Percentiles rank a stretch among this genome's conserved stretches.
Conservation (phyloP, 2,797 vertebrate genomes). For the Adelosebastes latens region DNA sequence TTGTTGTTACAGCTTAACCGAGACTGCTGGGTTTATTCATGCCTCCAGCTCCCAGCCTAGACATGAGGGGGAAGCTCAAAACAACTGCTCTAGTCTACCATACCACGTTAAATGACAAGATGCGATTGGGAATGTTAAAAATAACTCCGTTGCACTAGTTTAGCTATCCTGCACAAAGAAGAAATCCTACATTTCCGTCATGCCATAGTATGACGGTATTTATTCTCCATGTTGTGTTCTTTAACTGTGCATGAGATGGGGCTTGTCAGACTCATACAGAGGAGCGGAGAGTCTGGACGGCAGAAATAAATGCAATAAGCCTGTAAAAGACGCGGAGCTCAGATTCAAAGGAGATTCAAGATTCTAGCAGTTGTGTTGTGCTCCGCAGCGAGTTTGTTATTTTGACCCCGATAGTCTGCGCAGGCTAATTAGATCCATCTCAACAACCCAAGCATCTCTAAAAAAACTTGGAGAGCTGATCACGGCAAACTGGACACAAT, state of each 20-base stretch:
- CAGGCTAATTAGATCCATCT: constrained; percentile 46
- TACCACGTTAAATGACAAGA: constrained; percentile 62
- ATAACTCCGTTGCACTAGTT: constrained; percentile 60
- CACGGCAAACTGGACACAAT: constrained; percentile 17
- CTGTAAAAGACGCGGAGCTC: constrained; percentile 42
- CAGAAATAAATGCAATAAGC: constrained; percentile 64
- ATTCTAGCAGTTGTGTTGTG: neutral
- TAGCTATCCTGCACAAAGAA: constrained; percentile 26
- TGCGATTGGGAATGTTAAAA: constrained; percentile 66
- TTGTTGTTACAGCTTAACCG: constrained; percentile 70
- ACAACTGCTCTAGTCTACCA: constrained; percentile 47
- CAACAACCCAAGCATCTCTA: constrained; percentile 11
- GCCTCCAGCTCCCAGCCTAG: constrained; percentile 64
- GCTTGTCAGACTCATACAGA: constrained; percentile 44
- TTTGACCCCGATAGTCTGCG: constrained; percentile 18
- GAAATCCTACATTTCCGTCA: constrained; percentile 19
- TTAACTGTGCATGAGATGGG: constrained; percentile 39
- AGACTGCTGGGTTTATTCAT: constrained; percentile 62
- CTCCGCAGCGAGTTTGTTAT: neutral
- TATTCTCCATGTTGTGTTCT: constrained; percentile 30
- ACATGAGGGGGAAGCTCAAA: constrained; percentile 62
- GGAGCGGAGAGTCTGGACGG: constrained; percentile 41
- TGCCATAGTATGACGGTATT: constrained; percentile 28
- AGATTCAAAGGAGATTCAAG: constrained; percentile 22
- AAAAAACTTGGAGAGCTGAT: neutral